A percentile compares a stretch with the other conserved stretches of the same genome.
Conservation (phyloP, 2,797 vertebrate species). For the Apodemus agrarius region DNA sequence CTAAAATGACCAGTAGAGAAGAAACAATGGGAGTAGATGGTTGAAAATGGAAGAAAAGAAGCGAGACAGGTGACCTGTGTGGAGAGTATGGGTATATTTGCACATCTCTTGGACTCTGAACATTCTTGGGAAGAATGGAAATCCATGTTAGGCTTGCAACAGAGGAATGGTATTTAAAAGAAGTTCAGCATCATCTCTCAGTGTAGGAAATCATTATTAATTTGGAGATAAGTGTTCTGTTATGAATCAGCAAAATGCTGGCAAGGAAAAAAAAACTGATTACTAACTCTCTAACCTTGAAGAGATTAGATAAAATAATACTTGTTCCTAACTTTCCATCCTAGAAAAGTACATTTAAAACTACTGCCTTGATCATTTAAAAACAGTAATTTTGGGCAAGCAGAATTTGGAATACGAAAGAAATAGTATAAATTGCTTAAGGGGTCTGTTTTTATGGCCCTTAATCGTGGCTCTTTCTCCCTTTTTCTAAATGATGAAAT, state of each 20-base stretch:
- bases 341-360: background rate
- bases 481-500: background rate
- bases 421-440: constrained; percentile 9
- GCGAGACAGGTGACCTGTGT: background rate
- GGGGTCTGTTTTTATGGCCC: background rate
- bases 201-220: constrained; percentile 32
- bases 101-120: background rate
- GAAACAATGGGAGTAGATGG: background rate
- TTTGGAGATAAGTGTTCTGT: constrained; percentile 47
- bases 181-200: background rate
- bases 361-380: background rate
- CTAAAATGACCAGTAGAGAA: background rate
- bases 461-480: background rate
- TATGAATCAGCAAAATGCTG: constrained; percentile 55
- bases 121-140: background rate
- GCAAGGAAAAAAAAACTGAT: background rate
- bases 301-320: constrained; percentile 29
- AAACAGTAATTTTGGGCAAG: constrained; percentile 45
- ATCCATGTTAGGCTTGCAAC: constrained; percentile 1
- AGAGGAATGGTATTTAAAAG: background rate
- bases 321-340: background rate
- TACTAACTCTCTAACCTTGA: constrained; percentile 18
- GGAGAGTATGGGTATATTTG: background rate
- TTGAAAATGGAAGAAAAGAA: background rate
- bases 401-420: constrained; percentile 56